A percentile compares a stretch with the other conserved stretches of the same genome.
phyloP scores from a whole-genome alignment of 2,797 vertebrate species.

The Streptopelia turtur region DNA sequence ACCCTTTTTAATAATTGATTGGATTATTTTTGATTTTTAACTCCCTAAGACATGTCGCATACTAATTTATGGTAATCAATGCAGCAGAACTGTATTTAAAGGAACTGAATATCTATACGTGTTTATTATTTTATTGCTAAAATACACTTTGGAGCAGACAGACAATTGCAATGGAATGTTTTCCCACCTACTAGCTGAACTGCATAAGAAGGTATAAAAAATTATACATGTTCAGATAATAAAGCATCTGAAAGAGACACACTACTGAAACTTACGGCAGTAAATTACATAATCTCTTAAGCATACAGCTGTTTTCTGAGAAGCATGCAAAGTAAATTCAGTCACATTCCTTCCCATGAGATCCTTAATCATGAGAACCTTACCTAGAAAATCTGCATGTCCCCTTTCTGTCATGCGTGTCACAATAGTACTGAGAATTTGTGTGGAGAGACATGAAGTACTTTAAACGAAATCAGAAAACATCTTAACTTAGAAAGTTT shows the following conservation, averaged over 20 bases:
- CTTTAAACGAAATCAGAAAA: background rate
- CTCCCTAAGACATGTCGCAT: background rate
- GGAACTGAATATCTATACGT: background rate
- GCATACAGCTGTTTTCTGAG: background rate
- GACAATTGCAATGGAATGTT: background rate
- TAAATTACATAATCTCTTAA: background rate
- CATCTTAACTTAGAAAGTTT: background rate
- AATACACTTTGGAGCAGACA: background rate
- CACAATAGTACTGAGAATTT: background rate
- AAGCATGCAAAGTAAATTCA: background rate
- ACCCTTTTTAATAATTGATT: constrained; percentile 37
- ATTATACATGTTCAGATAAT: background rate
- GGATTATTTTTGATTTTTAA: constrained; percentile 26
- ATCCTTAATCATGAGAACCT: background rate
- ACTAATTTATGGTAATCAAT: background rate
- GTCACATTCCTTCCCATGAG: background rate
- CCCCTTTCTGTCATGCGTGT: background rate
- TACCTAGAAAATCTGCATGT: background rate
- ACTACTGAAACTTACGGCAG: background rate
- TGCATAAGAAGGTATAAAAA: background rate
- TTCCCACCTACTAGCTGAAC: background rate
- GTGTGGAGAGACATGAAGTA: background rate
- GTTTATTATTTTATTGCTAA: background rate
- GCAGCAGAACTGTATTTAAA: constrained; percentile 12
- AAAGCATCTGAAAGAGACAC: background rate